A percentile compares a stretch with the other conserved stretches of the same genome.
phyloP scores from a whole-genome alignment of 2,888 invertebrate genomes.

The Epirrhoe alternata region DNA sequence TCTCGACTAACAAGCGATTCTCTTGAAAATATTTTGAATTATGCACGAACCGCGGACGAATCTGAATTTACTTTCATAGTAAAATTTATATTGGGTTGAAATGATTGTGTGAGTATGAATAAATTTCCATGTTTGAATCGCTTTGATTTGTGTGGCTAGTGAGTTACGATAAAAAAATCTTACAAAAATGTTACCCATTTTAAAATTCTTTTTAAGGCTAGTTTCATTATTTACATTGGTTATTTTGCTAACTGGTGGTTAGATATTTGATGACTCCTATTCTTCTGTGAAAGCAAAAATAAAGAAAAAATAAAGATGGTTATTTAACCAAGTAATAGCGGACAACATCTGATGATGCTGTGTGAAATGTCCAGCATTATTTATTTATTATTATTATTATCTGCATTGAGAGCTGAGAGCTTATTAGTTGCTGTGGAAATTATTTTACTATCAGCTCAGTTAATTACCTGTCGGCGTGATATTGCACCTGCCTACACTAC shows the following conservation, averaged over 20 bases:
- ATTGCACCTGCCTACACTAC: conserved; percentile 19
- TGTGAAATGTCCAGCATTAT: too few species aligned
- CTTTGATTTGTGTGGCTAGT: conserved; percentile 27
- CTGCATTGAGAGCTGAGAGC: background rate
- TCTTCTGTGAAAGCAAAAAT: too few species aligned
- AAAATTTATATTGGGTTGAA: conserved; percentile 60
- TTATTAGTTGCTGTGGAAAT: background rate
- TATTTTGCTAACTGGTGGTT: background rate
- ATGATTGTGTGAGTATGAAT: conserved; percentile 70
- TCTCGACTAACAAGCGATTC: conserved; percentile 61
- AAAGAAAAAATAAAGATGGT: too few species aligned
- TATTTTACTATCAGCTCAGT: conserved; percentile 9
- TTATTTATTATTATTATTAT: too few species aligned
- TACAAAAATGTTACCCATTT: too few species aligned
- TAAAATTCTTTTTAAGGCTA: background rate
- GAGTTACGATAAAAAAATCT: background rate
- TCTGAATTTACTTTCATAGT: conserved; percentile 65
- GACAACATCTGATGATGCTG: too few species aligned
- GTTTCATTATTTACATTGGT: background rate
- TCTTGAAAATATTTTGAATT: conserved; percentile 66
- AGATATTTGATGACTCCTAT: background rate
- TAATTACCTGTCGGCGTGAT: conserved; percentile 15
- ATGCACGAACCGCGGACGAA: conserved; percentile 57
- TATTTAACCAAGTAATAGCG: too few species aligned
- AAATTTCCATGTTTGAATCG: conserved; percentile 48